Conservation (phyloP, 2,888 invertebrate species). For the Hybos culiciformis region DNA sequence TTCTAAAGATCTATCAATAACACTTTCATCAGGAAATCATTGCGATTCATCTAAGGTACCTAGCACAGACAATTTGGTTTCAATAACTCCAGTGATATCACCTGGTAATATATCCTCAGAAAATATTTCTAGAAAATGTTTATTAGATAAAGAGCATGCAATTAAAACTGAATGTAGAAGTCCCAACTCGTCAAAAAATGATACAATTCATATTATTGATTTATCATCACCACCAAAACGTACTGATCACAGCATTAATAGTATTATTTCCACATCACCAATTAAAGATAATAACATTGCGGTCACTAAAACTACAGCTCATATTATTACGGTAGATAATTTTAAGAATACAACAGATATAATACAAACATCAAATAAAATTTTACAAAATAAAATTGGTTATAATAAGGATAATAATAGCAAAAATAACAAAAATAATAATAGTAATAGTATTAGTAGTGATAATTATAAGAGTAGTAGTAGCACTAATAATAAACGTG, state of each 20-base stretch:
- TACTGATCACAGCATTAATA: slow-evolving; percentile 31
- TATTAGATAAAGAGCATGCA: slow-evolving; percentile 10
- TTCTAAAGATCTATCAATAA: slow-evolving; percentile 11
- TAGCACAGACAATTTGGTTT: slow-evolving; percentile 12
- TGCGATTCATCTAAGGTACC: slow-evolving; percentile 8
- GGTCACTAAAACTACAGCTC: slow-evolving; percentile 17
- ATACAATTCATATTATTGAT: slow-evolving; percentile 16
- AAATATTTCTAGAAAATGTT: neutral
- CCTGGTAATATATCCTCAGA: neutral
- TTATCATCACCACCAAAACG: slow-evolving; percentile 24
- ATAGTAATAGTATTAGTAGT: slow-evolving; percentile 10
- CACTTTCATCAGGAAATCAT: slow-evolving; percentile 9
- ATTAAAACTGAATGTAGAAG: slow-evolving; percentile 12
- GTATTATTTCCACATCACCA: slow-evolving; percentile 20
- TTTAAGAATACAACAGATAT: slow-evolving; percentile 30
- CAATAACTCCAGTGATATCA: slow-evolving; percentile 9
- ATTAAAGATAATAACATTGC: slow-evolving; percentile 11
- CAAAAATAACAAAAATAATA: slow-evolving; percentile 10
- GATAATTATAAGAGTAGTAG: slow-evolving; percentile 10
- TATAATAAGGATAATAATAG: slow-evolving; percentile 12
- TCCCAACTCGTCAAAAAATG: slow-evolving; percentile 12
- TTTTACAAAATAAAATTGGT: slow-evolving; percentile 17
- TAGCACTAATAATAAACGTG: slow-evolving; percentile 1
- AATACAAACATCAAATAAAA: slow-evolving; percentile 29
- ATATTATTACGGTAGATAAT: slow-evolving; percentile 31